Percentiles rank a stretch among this genome's conserved stretches.
Evolutionary conservation across 2,797 vertebrate species (phyloP).

Genomic region (Gymnoscopelus braueri): DNA sequence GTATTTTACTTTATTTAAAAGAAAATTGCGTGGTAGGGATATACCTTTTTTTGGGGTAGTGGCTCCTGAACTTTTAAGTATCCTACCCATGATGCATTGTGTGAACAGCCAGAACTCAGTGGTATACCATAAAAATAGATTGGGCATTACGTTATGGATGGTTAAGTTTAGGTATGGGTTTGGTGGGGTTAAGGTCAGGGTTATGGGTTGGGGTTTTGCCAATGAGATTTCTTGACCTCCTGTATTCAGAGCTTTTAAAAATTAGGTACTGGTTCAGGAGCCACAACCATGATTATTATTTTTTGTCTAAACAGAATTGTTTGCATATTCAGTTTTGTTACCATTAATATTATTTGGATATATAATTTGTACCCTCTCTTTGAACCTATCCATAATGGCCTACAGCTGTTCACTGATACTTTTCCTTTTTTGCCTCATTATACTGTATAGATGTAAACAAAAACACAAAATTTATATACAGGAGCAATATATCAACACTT

Average conservation of each 20-base stretch:
- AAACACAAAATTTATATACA: slow-evolving; percentile 24
- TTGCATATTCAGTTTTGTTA: slow-evolving; percentile 9
- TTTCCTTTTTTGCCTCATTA: slow-evolving; percentile 8
- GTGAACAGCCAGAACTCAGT: too few species aligned
- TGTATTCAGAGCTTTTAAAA: too few species aligned
- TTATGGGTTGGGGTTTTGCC: too few species aligned
- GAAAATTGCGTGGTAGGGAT: too few species aligned
- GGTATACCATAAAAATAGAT: too few species aligned
- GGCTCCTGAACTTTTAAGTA: too few species aligned
- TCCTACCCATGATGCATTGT: too few species aligned
- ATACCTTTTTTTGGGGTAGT: too few species aligned
- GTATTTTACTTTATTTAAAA: slow-evolving; percentile 42
- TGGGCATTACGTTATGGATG: too few species aligned
- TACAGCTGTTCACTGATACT: slow-evolving; percentile 23
- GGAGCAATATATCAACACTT: slow-evolving; percentile 38
- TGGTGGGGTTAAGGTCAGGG: background rate
- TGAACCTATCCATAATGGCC: slow-evolving; percentile 47
- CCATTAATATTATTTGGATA: slow-evolving; percentile 22
- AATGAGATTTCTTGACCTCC: too few species aligned
- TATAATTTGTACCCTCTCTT: slow-evolving; percentile 33
- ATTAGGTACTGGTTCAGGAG: too few species aligned
- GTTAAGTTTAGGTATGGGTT: background rate
- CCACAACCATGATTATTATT: background rate
- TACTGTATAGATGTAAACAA: slow-evolving; percentile 19
- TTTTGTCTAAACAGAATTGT: background rate